Percentiles rank a stretch among this genome's conserved stretches.
Evolutionary conservation across 1,140 invertebrate genomes (phyloP).

Genomic region (Drosophila asahinai): DNA sequence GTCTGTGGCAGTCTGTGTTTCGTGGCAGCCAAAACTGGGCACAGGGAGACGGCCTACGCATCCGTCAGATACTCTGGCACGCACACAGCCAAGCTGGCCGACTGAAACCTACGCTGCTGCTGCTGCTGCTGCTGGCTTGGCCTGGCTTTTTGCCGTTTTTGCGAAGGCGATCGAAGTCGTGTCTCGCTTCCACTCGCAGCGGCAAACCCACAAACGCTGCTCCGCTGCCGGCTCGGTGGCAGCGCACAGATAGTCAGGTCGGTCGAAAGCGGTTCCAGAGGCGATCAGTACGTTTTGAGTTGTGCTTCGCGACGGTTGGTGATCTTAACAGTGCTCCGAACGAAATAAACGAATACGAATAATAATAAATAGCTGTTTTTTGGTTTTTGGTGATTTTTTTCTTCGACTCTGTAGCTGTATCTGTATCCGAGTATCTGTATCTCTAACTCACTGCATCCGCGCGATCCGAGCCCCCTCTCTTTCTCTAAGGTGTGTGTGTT

Average conservation of each 20-base stretch:
- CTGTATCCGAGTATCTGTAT: slow-evolving; percentile 28
- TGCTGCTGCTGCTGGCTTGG: slow-evolving; percentile 3
- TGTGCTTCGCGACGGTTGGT: slow-evolving; percentile 82
- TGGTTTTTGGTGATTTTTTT: slow-evolving; percentile 22
- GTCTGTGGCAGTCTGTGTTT: slow-evolving; percentile 4
- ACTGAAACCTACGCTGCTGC: slow-evolving; percentile 58
- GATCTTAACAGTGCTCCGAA: slow-evolving; percentile 71
- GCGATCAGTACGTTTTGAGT: slow-evolving; percentile 84
- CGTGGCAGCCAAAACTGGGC: slow-evolving; percentile 61
- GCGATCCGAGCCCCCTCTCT: slow-evolving; percentile 10
- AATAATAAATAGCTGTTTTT: slow-evolving; percentile 36
- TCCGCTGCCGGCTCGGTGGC: slow-evolving; percentile 35
- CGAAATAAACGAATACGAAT: slow-evolving; percentile 25
- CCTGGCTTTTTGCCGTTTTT: slow-evolving; percentile 61
- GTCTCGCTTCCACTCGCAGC: slow-evolving; percentile 59
- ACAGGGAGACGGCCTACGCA: slow-evolving; percentile 61
- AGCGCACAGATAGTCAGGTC: slow-evolving; percentile 65
- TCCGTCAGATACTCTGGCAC: slow-evolving; percentile 53
- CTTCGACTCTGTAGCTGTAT: slow-evolving; percentile 46
- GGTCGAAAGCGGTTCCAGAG: slow-evolving; percentile 77
- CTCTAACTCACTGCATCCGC: slow-evolving; percentile 35
- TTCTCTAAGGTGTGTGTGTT: slow-evolving; percentile 7
- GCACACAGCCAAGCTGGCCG: slow-evolving; percentile 20
- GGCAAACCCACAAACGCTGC: slow-evolving; percentile 50
- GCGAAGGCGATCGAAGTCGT: slow-evolving; percentile 55